Evolutionary conservation across 2,797 vertebrate genomes (phyloP), one percentile per base, ranked within the genome.

Genomic region (Scolopax bukidnonensis): DNA sequence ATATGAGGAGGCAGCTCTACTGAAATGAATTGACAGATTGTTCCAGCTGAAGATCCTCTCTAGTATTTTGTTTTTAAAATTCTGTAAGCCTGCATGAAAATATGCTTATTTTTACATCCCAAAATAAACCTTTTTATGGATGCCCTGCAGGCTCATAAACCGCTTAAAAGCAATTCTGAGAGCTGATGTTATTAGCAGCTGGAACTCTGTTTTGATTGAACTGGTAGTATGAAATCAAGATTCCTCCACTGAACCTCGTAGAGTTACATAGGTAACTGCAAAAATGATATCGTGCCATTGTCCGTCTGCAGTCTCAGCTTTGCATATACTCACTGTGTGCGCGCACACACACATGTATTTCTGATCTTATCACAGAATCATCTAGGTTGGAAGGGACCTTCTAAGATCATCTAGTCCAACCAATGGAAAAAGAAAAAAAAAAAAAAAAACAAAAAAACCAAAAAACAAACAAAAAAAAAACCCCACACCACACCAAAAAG

Each of bases 121-220:
- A 90, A 57, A 93, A 86, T 87, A 96, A 93, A 77, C 50, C 41
- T 81, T 86, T 85, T 89, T 82, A 41, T n/a, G 40, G 63, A 78
- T 94, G 43, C 50, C 51, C 79, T 87, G 53, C 38, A 86, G 82
- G 38, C 79, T 92, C 43, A 88, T 89, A 88, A 94, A 87, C 47
- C 64, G 76, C 73, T 94, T 94, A 78, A 92, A 89, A 84, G 50
- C 76, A 93, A 65, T 91, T 93, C 57, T 89, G 75, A 93, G 82
- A 91, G 57, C 50, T 88, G 79, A 65, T 86, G 53, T 78, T 93
- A 69, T 92, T 92, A 92, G 33, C 57, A 87, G 57, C 68, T 92
- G 75, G 48, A 93, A 82, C 61, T 89, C 40, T 70, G 33, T 74
- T 93, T 84, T 92, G 75, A 83, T 94, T 87, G 71, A 81, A 81